phyloP scores from a whole-genome alignment of 2,888 invertebrate species.

The Cactoblastis cactorum region DNA sequence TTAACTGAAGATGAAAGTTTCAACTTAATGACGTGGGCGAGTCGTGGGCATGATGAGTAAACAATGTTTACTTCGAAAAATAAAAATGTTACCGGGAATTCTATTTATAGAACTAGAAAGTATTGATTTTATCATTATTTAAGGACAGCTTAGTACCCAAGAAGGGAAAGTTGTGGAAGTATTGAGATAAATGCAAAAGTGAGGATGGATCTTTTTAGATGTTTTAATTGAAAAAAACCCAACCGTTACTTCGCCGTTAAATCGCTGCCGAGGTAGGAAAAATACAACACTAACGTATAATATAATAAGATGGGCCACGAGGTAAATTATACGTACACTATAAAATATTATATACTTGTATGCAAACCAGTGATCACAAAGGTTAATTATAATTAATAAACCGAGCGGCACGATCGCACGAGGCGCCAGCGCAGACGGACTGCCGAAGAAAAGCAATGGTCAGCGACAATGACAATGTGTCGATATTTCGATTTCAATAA shows the following conservation, averaged over 20 bases:
- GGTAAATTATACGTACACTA: neutral
- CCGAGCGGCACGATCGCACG: constrained; percentile 16
- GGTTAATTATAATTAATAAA: too few relatives aligned
- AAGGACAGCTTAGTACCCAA: neutral
- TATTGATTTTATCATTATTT: neutral
- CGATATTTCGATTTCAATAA: neutral
- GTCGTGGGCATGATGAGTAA: neutral
- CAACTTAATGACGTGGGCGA: constrained; percentile 1
- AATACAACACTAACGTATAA: too few relatives aligned
- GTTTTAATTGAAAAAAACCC: too few relatives aligned
- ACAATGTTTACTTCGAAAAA: neutral
- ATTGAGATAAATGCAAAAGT: neutral
- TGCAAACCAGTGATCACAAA: too few relatives aligned
- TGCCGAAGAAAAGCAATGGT: constrained; percentile 11
- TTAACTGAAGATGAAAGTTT: constrained; percentile 1
- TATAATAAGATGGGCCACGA: too few relatives aligned
- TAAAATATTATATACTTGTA: too few relatives aligned
- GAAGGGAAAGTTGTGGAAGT: neutral
- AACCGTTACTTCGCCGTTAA: too few relatives aligned
- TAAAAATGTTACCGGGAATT: neutral
- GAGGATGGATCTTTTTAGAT: neutral
- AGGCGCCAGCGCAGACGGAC: constrained; percentile 10
- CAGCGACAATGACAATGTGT: neutral
- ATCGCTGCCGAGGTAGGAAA: too few relatives aligned
- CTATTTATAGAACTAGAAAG: neutral